These are phyloP conservation scores for Caenorhabditis japonica DNA, from an alignment of 2,888 invertebrate species.

Conservation along the genomic window DNA sequence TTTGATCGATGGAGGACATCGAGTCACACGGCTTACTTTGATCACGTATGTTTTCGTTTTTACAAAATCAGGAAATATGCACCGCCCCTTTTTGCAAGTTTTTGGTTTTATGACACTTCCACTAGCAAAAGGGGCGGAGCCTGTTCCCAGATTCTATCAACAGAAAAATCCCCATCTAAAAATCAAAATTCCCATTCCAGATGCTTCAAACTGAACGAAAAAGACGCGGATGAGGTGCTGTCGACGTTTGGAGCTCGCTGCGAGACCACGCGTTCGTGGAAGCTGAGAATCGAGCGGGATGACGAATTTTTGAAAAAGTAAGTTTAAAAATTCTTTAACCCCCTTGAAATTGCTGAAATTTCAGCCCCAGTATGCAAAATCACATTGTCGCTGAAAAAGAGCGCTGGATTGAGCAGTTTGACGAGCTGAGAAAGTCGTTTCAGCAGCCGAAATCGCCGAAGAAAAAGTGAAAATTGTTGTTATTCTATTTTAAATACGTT, in stretches of 20 bases:
- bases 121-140: no score
- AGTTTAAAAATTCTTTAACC: not conserved
- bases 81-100: not conserved
- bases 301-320: slow-evolving; percentile 45
- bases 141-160: no score
- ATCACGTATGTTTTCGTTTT: slow-evolving; percentile 28
- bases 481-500: no score
- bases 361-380: slow-evolving; percentile 37
- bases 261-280: slow-evolving; percentile 51
- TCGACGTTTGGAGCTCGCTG: slow-evolving; percentile 48
- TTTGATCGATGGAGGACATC: slow-evolving; percentile 51
- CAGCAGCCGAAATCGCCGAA: slow-evolving; percentile 15
- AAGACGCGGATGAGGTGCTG: slow-evolving; percentile 57
- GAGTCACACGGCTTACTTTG: slow-evolving; percentile 46
- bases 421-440: slow-evolving; percentile 17
- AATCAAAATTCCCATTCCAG: slow-evolving; percentile 19
- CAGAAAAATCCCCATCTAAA: no score
- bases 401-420: slow-evolving; percentile 38
- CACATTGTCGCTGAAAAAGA: slow-evolving; percentile 37
- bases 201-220: slow-evolving; percentile 53
- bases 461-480: not conserved
- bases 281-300: slow-evolving; percentile 47
- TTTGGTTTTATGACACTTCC: no score
- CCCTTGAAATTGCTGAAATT: not conserved
- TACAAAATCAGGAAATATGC: not conserved